Percentiles rank a stretch among this genome's conserved stretches.
These are phyloP conservation scores for Epinotia brunnichana DNA, from an alignment of 2,888 invertebrate genomes.

Conservation along the genomic window DNA sequence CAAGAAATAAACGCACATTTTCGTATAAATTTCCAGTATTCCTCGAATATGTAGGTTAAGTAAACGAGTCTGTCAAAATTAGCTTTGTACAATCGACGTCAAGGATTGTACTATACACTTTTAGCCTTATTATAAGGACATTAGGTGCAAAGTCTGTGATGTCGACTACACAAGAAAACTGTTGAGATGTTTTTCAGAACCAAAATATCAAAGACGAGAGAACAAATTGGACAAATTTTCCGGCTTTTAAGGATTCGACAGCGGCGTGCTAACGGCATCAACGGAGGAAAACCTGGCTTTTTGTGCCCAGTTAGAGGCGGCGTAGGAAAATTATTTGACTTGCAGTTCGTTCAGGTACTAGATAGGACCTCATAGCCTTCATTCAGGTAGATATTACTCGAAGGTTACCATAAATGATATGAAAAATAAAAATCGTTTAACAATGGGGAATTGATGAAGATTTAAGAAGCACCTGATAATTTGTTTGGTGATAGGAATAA, in stretches of 20 bases:
- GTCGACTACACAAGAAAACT: conserved; percentile 45
- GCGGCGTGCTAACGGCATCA: conserved; percentile 27
- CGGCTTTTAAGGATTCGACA: conserved; percentile 65
- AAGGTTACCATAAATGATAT: neutral
- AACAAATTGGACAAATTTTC: conserved; percentile 72
- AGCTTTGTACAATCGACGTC: conserved; percentile 52
- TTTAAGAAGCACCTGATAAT: too few species aligned
- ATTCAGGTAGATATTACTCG: neutral
- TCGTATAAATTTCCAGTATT: neutral
- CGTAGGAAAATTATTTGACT: conserved; percentile 1
- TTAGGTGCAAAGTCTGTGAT: neutral
- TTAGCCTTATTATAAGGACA: neutral
- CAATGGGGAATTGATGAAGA: too few species aligned
- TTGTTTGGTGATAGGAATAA: too few species aligned
- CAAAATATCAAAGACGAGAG: conserved; percentile 65
- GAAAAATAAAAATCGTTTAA: too few species aligned
- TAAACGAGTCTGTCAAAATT: conserved; percentile 47
- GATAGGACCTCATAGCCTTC: neutral
- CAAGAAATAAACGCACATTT: neutral
- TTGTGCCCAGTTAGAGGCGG: conserved; percentile 2
- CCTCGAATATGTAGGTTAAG: conserved; percentile 13
- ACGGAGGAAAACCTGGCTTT: conserved; percentile 16
- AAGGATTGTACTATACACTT: neutral
- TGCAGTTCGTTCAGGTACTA: conserved; percentile 2
- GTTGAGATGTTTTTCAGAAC: conserved; percentile 60